Percentiles rank a stretch among this genome's conserved stretches.
Evolutionary conservation across 2,113 vertebrate genomes (phyloP).

Genomic region (Sardina pilchardus): DNA sequence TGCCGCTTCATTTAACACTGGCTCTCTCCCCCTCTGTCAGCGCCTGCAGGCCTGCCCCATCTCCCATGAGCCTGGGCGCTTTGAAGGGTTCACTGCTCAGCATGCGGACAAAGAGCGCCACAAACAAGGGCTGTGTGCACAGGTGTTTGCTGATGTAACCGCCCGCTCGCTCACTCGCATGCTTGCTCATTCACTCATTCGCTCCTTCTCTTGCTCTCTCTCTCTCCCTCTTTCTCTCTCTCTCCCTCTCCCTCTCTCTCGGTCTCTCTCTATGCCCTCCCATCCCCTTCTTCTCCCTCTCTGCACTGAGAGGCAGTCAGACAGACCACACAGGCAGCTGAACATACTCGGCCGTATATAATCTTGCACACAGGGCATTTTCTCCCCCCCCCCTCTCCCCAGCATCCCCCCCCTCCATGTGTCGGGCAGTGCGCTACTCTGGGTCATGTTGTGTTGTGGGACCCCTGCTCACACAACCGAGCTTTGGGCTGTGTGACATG

Average conservation of each 20-base stretch:
- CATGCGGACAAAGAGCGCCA: background rate
- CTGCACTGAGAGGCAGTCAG: background rate
- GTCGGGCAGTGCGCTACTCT: background rate
- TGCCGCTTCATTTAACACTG: background rate
- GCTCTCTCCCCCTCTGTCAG: constrained; percentile 7
- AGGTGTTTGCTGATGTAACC: constrained; percentile 11
- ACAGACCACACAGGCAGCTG: constrained; percentile 6
- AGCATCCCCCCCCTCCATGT: background rate
- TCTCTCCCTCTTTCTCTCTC: background rate
- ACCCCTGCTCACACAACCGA: background rate
- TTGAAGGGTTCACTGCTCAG: constrained; percentile 5
- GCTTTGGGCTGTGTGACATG: background rate
- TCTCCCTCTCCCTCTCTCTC: background rate
- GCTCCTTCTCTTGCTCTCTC: background rate
- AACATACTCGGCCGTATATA: background rate
- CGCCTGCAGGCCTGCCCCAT: background rate
- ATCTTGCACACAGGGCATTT: background rate
- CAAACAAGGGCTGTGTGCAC: constrained; percentile 7
- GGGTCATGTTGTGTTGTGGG: background rate
- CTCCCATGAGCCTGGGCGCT: background rate
- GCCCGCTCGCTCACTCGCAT: background rate
- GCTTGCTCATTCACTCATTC: background rate
- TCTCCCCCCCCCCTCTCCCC: background rate
- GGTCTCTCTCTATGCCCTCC: background rate
- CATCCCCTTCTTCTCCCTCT: background rate